Evolutionary conservation across 2,888 invertebrate species (phyloP), one percentile per base, ranked within the genome.

Genomic region (Biston betularia): DNA sequence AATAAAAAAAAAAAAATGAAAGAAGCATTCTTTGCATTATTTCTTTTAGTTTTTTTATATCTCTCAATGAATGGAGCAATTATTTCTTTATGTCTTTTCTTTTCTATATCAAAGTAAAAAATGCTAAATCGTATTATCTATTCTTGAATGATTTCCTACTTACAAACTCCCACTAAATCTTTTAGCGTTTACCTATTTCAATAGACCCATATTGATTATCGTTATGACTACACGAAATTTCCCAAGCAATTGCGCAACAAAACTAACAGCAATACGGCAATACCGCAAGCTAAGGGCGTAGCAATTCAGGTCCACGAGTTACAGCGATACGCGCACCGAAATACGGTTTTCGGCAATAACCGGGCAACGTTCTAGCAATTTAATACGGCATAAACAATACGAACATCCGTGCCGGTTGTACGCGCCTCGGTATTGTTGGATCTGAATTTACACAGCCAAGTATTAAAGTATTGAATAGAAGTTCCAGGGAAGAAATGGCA

Each of bases 311-410:
- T 86, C 85, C 86, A 84, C 88, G 85, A 88, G 85, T 88, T 86
- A 88, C 88, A 84, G 86, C 87, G 82, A 88, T 88, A 89, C 86
- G 84, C 86, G 85, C 83, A 89, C 89, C 90, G 76, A 86, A 92
- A 92, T 92, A 92, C 91, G 62, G 89, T 87, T 93, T 90, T 90
- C 86, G 88, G 90, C 92, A 93, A 92, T 93, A 93, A 92, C 91
- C 86, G 85, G 85, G 88, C 88, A 89, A 89, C 92, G 90, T 92
- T 93, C 88, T 87, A 92, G 89, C 92, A 92, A 93, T 93, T 93
- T 92, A 93, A 93, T 93, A 87, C 87, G 79, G 81, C 83, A 92
- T 93, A 92, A 92, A 93, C 93, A 93, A 92, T 92, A 91, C 89
- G 83, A 91, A 92, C 88, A 89, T 88, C 83, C 79, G 86, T 82